Evolutionary conservation across 2,888 invertebrate genomes (phyloP).

Genomic region (Achlya flavicornis): DNA sequence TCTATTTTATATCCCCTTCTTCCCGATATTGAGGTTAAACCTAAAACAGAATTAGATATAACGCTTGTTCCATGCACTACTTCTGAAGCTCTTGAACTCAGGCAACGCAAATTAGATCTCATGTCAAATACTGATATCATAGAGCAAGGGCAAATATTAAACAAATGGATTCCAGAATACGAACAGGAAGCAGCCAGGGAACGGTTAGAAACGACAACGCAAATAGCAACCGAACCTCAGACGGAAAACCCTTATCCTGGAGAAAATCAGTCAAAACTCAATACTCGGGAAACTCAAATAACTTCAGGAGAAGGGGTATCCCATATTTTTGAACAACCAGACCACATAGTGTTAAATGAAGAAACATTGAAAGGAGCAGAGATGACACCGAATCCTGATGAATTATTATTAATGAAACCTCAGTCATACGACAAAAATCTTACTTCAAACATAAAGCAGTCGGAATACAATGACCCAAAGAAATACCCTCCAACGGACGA

Average conservation of each 20-base stretch:
- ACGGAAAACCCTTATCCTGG: not conserved
- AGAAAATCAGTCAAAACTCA: not conserved
- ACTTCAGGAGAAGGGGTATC: constrained; percentile 15
- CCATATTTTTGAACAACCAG: constrained; percentile 2
- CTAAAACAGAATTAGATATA: not conserved
- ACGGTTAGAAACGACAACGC: not conserved
- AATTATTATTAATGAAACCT: too few species aligned
- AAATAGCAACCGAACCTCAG: not conserved
- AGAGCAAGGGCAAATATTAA: not conserved
- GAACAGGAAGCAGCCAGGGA: not conserved
- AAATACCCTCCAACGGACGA: not conserved
- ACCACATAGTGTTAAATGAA: not conserved
- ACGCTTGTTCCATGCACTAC: not conserved
- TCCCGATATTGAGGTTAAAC: not conserved
- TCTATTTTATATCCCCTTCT: not conserved
- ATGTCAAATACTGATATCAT: not conserved
- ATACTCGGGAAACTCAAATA: not conserved
- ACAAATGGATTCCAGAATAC: not conserved
- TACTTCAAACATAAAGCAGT: not conserved
- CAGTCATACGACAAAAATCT: too few species aligned
- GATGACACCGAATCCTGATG: too few species aligned
- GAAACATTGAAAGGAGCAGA: not conserved
- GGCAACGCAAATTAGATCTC: not conserved
- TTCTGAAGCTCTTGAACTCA: not conserved
- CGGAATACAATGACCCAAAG: not conserved